Conservation (phyloP, 2,888 invertebrate species). For the Limnephilus marmoratus region DNA sequence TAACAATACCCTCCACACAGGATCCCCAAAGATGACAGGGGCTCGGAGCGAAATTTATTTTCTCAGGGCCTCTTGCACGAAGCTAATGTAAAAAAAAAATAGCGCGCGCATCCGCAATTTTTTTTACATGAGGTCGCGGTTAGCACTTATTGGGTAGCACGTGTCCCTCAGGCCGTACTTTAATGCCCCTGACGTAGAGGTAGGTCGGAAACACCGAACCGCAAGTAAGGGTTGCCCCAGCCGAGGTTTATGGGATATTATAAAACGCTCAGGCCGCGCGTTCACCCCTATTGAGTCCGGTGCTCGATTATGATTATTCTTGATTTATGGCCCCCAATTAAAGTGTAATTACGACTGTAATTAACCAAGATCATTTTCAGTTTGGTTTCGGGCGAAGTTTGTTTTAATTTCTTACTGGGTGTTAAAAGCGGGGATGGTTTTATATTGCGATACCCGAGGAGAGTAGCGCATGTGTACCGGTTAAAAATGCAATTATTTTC, state of each 20-base stretch:
- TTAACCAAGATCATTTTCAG: constrained; percentile 37
- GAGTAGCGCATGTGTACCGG: neutral
- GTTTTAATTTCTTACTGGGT: neutral
- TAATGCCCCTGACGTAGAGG: neutral
- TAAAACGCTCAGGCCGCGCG: constrained; percentile 32
- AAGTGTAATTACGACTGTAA: constrained; percentile 38
- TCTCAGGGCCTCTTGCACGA: too few species aligned
- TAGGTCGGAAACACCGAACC: neutral
- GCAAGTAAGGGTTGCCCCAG: constrained; percentile 10
- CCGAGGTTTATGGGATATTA: constrained; percentile 37
- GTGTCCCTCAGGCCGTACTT: neutral
- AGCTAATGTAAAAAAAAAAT: too few species aligned
- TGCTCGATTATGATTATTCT: neutral
- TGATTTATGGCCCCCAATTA: constrained; percentile 42
- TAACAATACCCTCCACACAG: too few species aligned
- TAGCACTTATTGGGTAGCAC: too few species aligned
- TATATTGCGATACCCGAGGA: neutral
- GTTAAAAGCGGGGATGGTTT: neutral
- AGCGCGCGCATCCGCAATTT: too few species aligned
- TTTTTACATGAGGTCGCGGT: too few species aligned
- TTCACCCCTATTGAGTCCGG: constrained; percentile 27
- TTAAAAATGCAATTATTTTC: too few species aligned
- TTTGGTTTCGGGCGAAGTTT: neutral
- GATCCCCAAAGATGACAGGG: too few species aligned
- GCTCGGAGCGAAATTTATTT: too few species aligned